phyloP scores from a whole-genome alignment of 2,113 vertebrate species.

The Azemiops feae region DNA sequence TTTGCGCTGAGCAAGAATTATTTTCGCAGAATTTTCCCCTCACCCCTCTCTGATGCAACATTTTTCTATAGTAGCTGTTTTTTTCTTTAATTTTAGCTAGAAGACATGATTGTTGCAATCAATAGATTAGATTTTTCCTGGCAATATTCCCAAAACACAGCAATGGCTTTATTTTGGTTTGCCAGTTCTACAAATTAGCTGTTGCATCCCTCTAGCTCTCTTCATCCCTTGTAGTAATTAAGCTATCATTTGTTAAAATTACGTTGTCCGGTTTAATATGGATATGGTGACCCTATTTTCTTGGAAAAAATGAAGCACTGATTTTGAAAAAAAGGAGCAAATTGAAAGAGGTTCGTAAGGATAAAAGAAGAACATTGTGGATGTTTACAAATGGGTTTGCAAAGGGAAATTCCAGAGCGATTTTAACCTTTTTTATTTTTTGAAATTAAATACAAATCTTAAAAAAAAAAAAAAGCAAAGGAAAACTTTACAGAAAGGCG shows the following conservation, averaged over 20 bases:
- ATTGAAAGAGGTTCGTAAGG: neutral
- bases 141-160: neutral
- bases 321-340: neutral
- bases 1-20: neutral
- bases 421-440: neutral
- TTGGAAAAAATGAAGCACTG: neutral
- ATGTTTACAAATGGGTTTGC: neutral
- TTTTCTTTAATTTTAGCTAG: neutral
- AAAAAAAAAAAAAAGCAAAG: neutral
- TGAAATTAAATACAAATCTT: neutral
- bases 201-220: neutral
- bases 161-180: neutral
- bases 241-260: neutral
- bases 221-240: neutral
- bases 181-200: neutral
- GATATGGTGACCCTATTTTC: neutral
- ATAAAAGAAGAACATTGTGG: neutral
- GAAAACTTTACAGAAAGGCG: neutral
- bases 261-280: neutral
- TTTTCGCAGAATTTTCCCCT: neutral
- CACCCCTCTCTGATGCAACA: neutral
- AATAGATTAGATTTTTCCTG: neutral
- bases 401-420: neutral
- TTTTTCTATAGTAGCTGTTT: neutral
- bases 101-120: neutral